Conservation (phyloP, 2,888 invertebrate species). For the Steinernema scapterisci region DNA sequence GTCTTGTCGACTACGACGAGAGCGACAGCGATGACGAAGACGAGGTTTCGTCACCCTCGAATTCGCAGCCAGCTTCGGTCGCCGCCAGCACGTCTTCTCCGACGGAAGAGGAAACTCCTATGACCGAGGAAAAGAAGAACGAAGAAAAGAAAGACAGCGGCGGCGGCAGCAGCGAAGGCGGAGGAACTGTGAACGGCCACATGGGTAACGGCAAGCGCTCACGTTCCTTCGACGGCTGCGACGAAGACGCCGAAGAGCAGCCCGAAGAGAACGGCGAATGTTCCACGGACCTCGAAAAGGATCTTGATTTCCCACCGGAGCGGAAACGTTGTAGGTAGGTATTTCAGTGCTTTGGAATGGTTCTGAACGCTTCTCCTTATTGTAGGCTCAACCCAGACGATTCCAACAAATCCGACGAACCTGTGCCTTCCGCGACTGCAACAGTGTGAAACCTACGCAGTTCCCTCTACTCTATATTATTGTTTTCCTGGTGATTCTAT, state of each 20-base stretch:
- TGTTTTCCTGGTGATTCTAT: slow-evolving; percentile 27
- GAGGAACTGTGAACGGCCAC: slow-evolving; percentile 37
- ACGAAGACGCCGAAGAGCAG: neutral
- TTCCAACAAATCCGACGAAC: slow-evolving; percentile 5
- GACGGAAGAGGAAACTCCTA: slow-evolving; percentile 51
- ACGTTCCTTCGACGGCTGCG: slow-evolving; percentile 7
- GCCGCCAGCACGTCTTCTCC: neutral
- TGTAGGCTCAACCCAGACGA: slow-evolving; percentile 7
- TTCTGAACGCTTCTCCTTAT: neutral
- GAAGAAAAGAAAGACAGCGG: slow-evolving; percentile 37
- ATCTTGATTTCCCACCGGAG: neutral
- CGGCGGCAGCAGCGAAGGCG: slow-evolving; percentile 33
- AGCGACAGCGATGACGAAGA: slow-evolving; percentile 36
- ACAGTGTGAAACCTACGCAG: slow-evolving; percentile 2
- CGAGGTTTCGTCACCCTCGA: slow-evolving; percentile 4
- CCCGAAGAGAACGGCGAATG: neutral
- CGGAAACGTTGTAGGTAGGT: slow-evolving; percentile 22
- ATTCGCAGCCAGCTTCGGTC: neutral
- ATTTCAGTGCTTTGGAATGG: neutral
- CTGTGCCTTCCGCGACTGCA: slow-evolving; percentile 20
- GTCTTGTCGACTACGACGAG: slow-evolving; percentile 33
- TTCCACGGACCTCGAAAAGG: neutral
- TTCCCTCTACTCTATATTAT: neutral
- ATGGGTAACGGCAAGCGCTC: neutral
- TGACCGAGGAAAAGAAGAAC: slow-evolving; percentile 43